phyloP scores from a whole-genome alignment of 2,797 vertebrate species.

The Chrysolophus pictus region DNA sequence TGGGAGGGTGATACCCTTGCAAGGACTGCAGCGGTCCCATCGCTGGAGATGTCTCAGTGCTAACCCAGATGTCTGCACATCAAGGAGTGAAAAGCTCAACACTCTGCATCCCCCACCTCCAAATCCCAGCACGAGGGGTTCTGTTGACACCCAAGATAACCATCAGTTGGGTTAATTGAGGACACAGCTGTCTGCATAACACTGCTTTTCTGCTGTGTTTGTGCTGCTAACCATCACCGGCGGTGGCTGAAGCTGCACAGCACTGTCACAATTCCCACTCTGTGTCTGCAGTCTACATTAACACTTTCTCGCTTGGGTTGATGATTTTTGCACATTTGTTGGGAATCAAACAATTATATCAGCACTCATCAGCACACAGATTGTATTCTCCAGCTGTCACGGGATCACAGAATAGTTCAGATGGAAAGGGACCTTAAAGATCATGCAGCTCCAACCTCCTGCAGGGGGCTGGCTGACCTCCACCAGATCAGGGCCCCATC shows the following conservation, averaged over 20 bases:
- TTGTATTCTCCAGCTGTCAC: not conserved
- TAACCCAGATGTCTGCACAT: not conserved
- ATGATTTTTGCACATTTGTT: not conserved
- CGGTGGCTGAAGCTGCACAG: fast-evolving
- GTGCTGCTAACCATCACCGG: fast-evolving
- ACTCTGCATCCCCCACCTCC: not conserved
- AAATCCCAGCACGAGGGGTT: not conserved
- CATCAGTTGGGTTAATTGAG: constrained; percentile 30
- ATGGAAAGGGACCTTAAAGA: too few relatives aligned
- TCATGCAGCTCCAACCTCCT: too few relatives aligned
- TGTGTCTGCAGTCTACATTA: not conserved
- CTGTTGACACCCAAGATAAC: not conserved
- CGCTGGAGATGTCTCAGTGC: not conserved
- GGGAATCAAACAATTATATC: not conserved
- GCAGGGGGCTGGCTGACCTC: too few relatives aligned
- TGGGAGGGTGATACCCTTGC: not conserved
- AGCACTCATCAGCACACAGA: fast-evolving
- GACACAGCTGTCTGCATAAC: not conserved
- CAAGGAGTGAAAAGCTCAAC: not conserved
- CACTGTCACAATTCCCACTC: not conserved
- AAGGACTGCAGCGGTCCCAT: constrained; percentile 14
- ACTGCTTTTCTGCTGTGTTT: not conserved
- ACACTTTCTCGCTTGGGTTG: not conserved
- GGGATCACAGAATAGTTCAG: too few relatives aligned
- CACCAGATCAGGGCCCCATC: too few relatives aligned